phyloP scores from a whole-genome alignment of 2,113 vertebrate species.

The Megaceryle torquata region DNA sequence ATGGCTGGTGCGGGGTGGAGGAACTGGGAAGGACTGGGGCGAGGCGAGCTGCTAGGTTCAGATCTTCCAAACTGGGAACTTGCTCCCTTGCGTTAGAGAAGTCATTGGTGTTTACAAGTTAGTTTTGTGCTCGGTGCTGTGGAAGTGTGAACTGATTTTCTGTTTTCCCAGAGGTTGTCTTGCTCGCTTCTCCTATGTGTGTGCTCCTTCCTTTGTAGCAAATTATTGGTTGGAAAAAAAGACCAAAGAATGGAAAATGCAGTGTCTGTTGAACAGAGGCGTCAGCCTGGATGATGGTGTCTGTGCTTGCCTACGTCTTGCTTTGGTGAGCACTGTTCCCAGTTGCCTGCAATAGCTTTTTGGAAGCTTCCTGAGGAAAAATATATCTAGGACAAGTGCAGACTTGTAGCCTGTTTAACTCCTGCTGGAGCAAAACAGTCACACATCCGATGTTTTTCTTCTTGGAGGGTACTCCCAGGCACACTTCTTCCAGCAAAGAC shows the following conservation, averaged over 20 bases:
- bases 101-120: not conserved
- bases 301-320: not conserved
- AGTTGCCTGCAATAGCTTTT: not conserved
- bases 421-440: not conserved
- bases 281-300: not conserved
- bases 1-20: not conserved
- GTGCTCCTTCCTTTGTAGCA: not conserved
- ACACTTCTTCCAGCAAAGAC: not conserved
- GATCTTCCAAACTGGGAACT: not conserved
- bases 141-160: not conserved
- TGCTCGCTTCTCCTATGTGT: not conserved
- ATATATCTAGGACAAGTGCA: not conserved
- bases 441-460: not conserved
- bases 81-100: not conserved
- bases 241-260: not conserved
- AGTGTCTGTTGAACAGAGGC: not conserved
- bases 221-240: not conserved
- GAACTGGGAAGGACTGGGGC: not conserved
- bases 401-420: constrained; percentile 18
- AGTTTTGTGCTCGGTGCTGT: not conserved
- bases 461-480: not conserved
- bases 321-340: not conserved
- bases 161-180: not conserved
- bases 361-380: constrained; percentile 13
- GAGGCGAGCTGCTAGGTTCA: not conserved